Evolutionary conservation across 2,888 invertebrate genomes (phyloP).

Genomic region (Bombyx huttoni): DNA sequence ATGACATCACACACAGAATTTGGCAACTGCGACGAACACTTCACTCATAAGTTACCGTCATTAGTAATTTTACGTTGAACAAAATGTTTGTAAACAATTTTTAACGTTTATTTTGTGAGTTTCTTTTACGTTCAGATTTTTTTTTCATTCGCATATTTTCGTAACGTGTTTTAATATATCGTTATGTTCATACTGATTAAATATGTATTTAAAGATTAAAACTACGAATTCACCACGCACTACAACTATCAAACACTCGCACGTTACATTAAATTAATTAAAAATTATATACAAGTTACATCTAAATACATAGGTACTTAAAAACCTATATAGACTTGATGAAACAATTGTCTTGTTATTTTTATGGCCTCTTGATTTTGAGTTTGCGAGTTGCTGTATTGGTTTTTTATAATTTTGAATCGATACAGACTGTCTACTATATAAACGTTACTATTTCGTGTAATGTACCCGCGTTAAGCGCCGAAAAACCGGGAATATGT

Average conservation of each 20-base stretch:
- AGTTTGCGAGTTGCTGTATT: neutral
- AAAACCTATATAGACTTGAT: slow-evolving; percentile 36
- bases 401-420: neutral
- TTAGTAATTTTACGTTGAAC: too few species aligned
- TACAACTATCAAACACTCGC: slow-evolving; percentile 70
- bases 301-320: slow-evolving; percentile 50
- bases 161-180: neutral
- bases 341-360: slow-evolving; percentile 28
- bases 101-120: too few species aligned
- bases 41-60: neutral
- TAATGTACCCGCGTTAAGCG: too few species aligned
- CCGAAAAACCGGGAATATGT: too few species aligned
- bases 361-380: slow-evolving; percentile 45
- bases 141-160: too few species aligned
- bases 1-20: slow-evolving; percentile 58
- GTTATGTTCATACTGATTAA: neutral
- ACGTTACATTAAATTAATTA: slow-evolving; percentile 64
- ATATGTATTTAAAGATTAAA: slow-evolving; percentile 11
- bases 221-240: slow-evolving; percentile 55
- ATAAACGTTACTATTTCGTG: too few species aligned
- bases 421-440: too few species aligned
- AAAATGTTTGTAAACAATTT: too few species aligned
- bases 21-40: slow-evolving; percentile 39
- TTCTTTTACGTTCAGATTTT: too few species aligned
- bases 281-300: slow-evolving; percentile 68